A percentile compares a stretch with the other conserved stretches of the same genome.
phyloP scores from a whole-genome alignment of 2,888 invertebrate genomes.

The Tinea pellionella region DNA sequence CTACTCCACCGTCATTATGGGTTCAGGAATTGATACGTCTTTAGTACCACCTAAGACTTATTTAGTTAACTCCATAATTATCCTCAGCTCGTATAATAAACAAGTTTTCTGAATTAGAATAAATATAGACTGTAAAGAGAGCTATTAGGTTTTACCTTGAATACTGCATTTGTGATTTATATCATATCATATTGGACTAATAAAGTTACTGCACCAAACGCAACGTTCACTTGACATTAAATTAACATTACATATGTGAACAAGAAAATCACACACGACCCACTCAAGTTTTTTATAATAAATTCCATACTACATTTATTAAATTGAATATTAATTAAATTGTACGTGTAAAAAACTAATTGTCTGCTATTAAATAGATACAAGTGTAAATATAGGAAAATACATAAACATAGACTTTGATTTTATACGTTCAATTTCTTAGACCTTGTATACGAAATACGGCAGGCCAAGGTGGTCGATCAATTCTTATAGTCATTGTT shows the following conservation, averaged over 20 bases:
- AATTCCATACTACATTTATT: neutral
- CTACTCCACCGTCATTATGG: neutral
- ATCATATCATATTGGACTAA: constrained; percentile 16
- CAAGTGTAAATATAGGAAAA: constrained; percentile 4
- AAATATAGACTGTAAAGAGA: constrained; percentile 24
- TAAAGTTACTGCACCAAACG: neutral
- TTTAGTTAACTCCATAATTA: constrained; percentile 17
- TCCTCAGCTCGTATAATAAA: constrained; percentile 26
- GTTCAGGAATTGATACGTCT: neutral
- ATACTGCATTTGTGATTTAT: constrained; percentile 27
- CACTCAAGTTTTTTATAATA: neutral
- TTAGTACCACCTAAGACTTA: neutral
- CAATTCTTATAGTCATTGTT: constrained; percentile 24
- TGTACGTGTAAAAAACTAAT: neutral
- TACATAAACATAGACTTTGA: neutral
- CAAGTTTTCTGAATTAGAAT: constrained; percentile 41
- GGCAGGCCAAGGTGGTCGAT: constrained; percentile 27
- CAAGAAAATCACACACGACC: neutral
- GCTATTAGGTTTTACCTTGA: constrained; percentile 56
- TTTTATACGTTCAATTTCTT: constrained; percentile 48
- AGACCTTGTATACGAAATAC: constrained; percentile 39
- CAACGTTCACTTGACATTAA: constrained; percentile 4
- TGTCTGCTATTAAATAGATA: neutral
- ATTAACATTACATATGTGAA: neutral
- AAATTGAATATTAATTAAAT: neutral